Base-by-base conservation (phyloP, 2,888 invertebrate species). In the Ariolimax columbianus region DNA sequence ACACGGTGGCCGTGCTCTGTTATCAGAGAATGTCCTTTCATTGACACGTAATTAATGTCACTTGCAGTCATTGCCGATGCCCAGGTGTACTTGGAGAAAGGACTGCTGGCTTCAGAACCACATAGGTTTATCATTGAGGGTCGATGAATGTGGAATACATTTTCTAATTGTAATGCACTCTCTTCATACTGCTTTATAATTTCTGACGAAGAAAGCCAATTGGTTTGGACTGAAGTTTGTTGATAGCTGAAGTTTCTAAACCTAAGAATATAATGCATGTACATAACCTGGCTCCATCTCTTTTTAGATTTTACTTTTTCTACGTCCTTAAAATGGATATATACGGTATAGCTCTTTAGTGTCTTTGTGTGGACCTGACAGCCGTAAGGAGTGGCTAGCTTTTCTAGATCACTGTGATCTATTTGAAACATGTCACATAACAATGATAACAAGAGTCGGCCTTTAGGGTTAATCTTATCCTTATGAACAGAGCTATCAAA, bases 211-310 rank as follows among this genome's bases (percentile, higher is more conserved):
- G 33, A 7, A 63, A 6, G 11, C 26, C 0, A 7, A 19, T 59
- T 23, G 1, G 11, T 40, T 36, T 78, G 36, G 11, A 0, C n/a
- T 26, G 6, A 1, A 26, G 23, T 1, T 33, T 59, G 38, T 38
- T 59, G 36, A 1, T 63, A 3, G 19, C 17, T 59, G 0, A n/a
- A 26, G 33, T 33, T 38, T 59, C 83, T 55, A 83, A 88, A 90
- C 59, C 89, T 86, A 11, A 91, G 82, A 11, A 91, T 88, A 68
- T 91, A 91, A 47, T 90, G 88, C 88, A 91, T 89, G 78, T 92
- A 92, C 91, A 91, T 91, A 2, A 86, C 83, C 79, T 92, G 91
- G 77, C 91, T 91, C 91, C 91, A 92, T n/a, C 91, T 83, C 78
- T 92, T 92, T 82, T 91, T 92, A 14, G 89, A 85, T 84, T 91